Conservation (phyloP, 2,113 vertebrate genomes). For the Physeter macrocephalus region DNA sequence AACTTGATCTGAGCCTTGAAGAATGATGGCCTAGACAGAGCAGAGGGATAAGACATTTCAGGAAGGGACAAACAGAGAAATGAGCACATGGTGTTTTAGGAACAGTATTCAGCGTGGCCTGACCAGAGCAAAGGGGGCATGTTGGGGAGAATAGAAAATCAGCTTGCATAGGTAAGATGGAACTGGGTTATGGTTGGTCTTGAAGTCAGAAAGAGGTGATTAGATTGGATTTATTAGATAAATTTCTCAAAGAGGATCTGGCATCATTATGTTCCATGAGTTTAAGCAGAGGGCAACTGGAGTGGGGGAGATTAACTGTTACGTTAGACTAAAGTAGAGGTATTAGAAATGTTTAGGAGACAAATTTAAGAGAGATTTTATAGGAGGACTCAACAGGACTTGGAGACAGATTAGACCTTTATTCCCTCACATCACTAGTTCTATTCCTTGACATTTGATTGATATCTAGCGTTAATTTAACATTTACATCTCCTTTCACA, state of each 20-base stretch:
- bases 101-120: not conserved
- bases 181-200: not conserved
- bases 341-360: not conserved
- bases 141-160: not conserved
- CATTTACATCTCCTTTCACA: not conserved
- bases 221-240: not conserved
- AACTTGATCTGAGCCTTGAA: not conserved
- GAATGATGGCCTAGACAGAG: not conserved
- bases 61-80: not conserved
- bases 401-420: not conserved
- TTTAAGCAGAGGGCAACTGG: not conserved
- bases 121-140: not conserved
- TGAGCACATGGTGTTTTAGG: not conserved
- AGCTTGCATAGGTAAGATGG: not conserved
- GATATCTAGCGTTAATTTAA: not conserved
- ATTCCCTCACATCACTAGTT: not conserved
- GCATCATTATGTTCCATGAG: not conserved
- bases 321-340: not conserved
- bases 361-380: constrained; percentile 15
- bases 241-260: not conserved
- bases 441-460: not conserved
- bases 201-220: not conserved
- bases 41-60: not conserved
- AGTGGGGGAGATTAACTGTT: not conserved
- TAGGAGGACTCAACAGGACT: not conserved